Conservation (phyloP, 2,888 invertebrate species). For the Polydrusus cervinus region DNA sequence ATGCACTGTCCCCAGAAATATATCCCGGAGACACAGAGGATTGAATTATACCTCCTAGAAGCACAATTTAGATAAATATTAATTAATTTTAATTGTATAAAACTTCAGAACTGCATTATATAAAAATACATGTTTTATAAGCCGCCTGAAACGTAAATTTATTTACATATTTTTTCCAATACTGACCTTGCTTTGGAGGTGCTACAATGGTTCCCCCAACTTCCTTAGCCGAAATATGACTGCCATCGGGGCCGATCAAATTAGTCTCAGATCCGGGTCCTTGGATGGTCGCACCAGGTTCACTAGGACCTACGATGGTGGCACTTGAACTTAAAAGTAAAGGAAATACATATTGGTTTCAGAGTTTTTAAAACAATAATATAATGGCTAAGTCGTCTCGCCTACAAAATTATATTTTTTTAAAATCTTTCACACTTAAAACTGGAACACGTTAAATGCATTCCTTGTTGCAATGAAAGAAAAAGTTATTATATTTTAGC, state of each 20-base stretch:
- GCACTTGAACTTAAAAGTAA: slow-evolving; percentile 50
- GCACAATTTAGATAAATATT: not conserved
- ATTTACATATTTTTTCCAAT: not conserved
- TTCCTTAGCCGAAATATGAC: slow-evolving; percentile 71
- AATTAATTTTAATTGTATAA: no score
- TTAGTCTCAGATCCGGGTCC: slow-evolving; percentile 62
- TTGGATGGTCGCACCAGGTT: slow-evolving; percentile 60
- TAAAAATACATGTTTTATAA: no score
- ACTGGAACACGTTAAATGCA: no score
- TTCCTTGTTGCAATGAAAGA: no score
- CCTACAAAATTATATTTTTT: no score
- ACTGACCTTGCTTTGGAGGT: slow-evolving; percentile 63
- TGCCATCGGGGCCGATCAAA: slow-evolving; percentile 66
- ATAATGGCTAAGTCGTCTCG: no score
- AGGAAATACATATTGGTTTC: no score
- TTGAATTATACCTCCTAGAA: slow-evolving; percentile 59
- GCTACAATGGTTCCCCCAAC: slow-evolving; percentile 66
- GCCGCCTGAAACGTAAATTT: no score
- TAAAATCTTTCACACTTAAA: no score
- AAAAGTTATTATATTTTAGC: no score
- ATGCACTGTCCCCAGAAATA: slow-evolving; percentile 47
- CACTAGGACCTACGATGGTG: slow-evolving; percentile 60
- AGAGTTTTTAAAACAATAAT: no score
- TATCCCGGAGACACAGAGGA: slow-evolving; percentile 57
- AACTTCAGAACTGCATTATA: no score